Evolutionary conservation across 2,113 vertebrate genomes (phyloP), one percentile per base, ranked within the genome.

Genomic region (Osmerus eperlanus): DNA sequence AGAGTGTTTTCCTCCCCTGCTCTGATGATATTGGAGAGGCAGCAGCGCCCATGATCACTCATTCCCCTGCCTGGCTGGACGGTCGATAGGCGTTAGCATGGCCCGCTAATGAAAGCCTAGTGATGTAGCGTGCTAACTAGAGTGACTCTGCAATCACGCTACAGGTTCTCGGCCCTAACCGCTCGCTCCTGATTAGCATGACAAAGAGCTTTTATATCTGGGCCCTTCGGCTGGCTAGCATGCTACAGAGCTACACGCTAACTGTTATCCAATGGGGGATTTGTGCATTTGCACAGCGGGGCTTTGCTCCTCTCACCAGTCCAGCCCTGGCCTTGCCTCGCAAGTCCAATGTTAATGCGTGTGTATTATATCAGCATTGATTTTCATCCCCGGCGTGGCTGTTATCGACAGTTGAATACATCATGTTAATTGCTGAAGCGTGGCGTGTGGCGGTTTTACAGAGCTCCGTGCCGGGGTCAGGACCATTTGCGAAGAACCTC

Each of bases 341-440:
- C 71, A 63, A 51, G 67, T 75, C 76, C 74, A 67, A 67, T 81
- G 76, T 83, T 84, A 86, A 86, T 79, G 60, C 51, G 72, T 81
- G 72, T 83, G 75, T 86, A 82, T 86, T 88, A 80, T 84, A 84
- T 82, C 73, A 74, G 77, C 81, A 90, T 89, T 80, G 88, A 90
- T 90, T 89, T 89, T 78, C 76, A 28, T 63, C 65, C 66, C 76
- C 66, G 52, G 78, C 81, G 65, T 72, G 65, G 71, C 79, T 47
- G 66, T 80, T 77, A 85, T 88, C 71, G 83, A 87, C 86, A 78
- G 71, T 65, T 83, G 73, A 80, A 89, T 91, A 83, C 68, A 88
- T 89, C 87, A 89, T 82, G 74, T 81, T 85, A 89, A 87, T 84
- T 81, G 75, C 78, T 70, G 76, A 67, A 85, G 83, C 47, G 47